Conservation (phyloP, 2,113 vertebrate species). For the Toxotes chatareus region DNA sequence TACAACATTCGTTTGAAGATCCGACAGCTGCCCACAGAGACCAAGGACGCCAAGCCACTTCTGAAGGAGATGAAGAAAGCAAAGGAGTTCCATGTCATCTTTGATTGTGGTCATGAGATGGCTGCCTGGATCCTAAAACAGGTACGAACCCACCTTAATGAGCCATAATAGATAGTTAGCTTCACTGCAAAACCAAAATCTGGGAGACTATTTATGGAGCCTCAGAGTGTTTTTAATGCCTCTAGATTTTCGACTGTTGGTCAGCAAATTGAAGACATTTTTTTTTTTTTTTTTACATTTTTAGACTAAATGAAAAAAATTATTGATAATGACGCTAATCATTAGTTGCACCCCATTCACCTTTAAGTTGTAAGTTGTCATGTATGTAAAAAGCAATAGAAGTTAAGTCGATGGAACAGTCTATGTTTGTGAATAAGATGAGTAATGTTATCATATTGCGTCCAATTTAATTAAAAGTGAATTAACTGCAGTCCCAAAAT, state of each 20-base stretch:
- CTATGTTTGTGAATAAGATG: conserved; percentile 25
- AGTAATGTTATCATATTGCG: conserved; percentile 20
- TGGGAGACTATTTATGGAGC: neutral
- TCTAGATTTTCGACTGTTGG: neutral
- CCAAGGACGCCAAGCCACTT: conserved; percentile 97
- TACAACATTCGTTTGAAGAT: conserved; percentile 98
- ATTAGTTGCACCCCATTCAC: neutral
- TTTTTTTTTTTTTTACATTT: no score
- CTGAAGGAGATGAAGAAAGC: conserved; percentile 99
- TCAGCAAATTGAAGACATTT: no score
- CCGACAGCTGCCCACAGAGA: conserved; percentile 95
- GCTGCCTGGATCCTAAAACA: conserved; percentile 98
- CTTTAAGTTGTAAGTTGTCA: neutral
- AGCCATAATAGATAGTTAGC: conserved; percentile 12
- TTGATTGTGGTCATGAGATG: conserved; percentile 98
- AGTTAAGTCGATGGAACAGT: neutral
- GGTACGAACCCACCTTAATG: conserved; percentile 78
- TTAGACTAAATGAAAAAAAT: neutral
- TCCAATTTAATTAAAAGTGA: conserved; percentile 50
- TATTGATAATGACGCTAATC: neutral
- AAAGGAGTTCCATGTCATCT: conserved; percentile 98
- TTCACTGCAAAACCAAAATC: neutral
- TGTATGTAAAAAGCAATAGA: neutral
- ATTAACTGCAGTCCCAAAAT: conserved; percentile 46
- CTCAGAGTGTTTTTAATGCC: neutral